Evolutionary conservation across 2,113 vertebrate species (phyloP), one percentile per base, ranked within the genome.

Genomic region (Dermatemys mawii): DNA sequence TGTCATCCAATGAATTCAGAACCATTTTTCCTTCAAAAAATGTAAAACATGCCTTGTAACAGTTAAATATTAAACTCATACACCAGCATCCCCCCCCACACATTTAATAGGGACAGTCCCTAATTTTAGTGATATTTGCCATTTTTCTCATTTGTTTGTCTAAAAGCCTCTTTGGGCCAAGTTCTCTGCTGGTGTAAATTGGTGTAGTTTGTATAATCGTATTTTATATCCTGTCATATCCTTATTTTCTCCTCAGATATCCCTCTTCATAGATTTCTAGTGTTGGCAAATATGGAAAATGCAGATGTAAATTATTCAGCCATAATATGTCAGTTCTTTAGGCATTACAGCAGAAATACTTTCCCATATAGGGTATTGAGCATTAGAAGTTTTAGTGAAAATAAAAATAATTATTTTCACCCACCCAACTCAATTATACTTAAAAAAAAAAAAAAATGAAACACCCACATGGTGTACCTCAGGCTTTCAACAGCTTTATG

Each of bases 341-440:
- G 53, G 70, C 29, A 9, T 67, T 90, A 54, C 27, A 35, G 26
- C 81, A 70, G 44, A 85, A 76, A 75, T 92, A 79, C 44, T 93
- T 83, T 63, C 46, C 35, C 78, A 48, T 8, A 84, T n/a, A 76
- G 91, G 86, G 86, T 17, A 67, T 11, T 29, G 26, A 76, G 12
- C 24, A 67, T 44, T 63, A 29, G 3, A 63, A 81, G 5, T 80
- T 88, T 54, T 83, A 89, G 73, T 78, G 44, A 35, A 96, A 89
- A 89, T 73, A n/a, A 81, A 70, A 87, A 27, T 85, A 57, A 90
- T 88, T 27, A 46, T 88, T 73, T 93, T 53, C 84, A 67, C 24
- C 21, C 32, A 8, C 8, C 44, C 76, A 55, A 91, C n/a, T 89
- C 0, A 0, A 49, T 93, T 75, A 26, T 1, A 24, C 41, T 16